Evolutionary conservation across 2,888 invertebrate genomes (phyloP).

Genomic region (Cephalotes varians): DNA sequence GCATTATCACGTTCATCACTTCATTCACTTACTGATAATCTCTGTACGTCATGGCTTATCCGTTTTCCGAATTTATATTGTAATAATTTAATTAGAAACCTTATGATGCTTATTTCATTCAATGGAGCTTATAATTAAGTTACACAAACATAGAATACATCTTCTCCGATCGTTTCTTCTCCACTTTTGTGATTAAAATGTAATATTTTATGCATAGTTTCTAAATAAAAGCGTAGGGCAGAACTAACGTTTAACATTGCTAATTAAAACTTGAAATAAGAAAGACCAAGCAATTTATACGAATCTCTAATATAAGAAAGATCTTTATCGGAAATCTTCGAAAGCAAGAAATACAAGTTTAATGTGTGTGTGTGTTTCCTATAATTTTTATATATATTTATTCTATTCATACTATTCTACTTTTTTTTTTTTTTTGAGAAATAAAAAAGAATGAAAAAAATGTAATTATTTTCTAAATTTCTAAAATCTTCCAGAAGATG

Average conservation of each 20-base stretch:
- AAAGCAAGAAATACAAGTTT: not conserved
- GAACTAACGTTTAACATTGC: not conserved
- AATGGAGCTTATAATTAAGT: not conserved
- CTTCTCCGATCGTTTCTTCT: no score
- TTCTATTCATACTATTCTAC: no score
- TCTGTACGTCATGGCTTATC: not conserved
- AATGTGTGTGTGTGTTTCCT: not conserved
- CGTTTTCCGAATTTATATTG: not conserved
- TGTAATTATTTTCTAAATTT: not conserved
- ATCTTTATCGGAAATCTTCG: not conserved
- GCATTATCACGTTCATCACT: constrained; percentile 29
- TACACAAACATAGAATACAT: not conserved
- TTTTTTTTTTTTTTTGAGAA: no score
- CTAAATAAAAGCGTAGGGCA: not conserved
- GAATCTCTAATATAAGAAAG: not conserved
- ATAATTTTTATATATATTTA: not conserved
- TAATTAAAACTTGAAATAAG: not conserved
- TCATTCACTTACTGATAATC: constrained; percentile 29
- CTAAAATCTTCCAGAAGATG: not conserved
- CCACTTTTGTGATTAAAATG: not conserved
- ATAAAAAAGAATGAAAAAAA: not conserved
- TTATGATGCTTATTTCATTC: not conserved
- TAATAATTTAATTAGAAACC: constrained; percentile 27
- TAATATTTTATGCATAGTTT: not conserved
- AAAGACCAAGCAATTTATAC: not conserved